phyloP scores from a whole-genome alignment of 1,140 invertebrate genomes.

The Nasonia vitripennis region DNA sequence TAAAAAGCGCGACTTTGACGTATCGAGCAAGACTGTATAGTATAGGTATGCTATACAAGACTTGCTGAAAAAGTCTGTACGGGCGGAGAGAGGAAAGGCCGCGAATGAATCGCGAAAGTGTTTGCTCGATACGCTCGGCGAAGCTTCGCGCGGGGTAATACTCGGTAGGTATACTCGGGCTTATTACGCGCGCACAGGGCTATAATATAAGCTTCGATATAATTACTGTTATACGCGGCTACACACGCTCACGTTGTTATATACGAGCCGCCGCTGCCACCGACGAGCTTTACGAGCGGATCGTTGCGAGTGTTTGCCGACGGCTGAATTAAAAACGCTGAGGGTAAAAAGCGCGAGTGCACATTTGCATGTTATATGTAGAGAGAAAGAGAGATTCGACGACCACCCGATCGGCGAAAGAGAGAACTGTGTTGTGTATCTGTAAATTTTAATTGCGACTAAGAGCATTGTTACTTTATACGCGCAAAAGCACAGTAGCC shows the following conservation, averaged over 20 bases:
- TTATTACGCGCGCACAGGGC: not conserved
- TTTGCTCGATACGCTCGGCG: not conserved
- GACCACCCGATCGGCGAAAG: conserved; percentile 17
- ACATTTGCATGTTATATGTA: too few species aligned
- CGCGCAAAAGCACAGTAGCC: conserved; percentile 27
- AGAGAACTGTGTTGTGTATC: not conserved
- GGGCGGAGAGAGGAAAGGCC: not conserved
- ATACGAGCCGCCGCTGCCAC: not conserved
- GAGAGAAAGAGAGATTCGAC: too few species aligned
- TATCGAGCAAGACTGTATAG: not conserved
- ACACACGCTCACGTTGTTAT: not conserved
- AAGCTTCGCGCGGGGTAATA: too few species aligned
- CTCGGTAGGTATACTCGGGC: not conserved
- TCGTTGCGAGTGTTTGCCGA: not conserved
- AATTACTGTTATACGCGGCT: conserved; percentile 14
- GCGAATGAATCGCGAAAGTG: conserved; percentile 37
- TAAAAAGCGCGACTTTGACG: not conserved
- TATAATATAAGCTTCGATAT: conserved; percentile 4
- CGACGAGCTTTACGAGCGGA: conserved; percentile 19
- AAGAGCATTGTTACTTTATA: not conserved
- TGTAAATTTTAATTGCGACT: conserved; percentile 21
- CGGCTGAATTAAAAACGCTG: not conserved
- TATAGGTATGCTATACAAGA: not conserved
- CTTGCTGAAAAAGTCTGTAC: not conserved
- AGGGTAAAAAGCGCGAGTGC: not conserved